Percentiles rank a stretch among this genome's conserved stretches.
phyloP scores from a whole-genome alignment of 2,113 vertebrate genomes.

The Butastur rufipennis region DNA sequence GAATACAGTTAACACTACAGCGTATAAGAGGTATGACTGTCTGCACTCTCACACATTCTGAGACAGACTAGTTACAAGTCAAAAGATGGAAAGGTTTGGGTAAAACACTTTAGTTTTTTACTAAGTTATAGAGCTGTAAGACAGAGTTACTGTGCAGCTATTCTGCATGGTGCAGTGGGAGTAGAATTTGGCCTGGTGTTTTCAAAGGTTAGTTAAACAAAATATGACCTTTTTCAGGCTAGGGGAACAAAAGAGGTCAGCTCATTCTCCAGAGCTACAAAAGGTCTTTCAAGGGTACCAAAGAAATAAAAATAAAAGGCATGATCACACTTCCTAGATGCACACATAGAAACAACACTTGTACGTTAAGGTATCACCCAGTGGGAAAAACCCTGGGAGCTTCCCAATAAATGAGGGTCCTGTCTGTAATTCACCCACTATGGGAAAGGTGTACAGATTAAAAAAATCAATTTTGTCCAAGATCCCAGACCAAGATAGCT shows the following conservation, averaged over 20 bases:
- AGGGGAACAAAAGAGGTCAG: constrained; percentile 42
- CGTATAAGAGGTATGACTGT: neutral
- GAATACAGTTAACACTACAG: neutral
- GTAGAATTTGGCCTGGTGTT: constrained; percentile 36
- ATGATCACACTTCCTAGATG: constrained; percentile 34
- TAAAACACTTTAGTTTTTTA: neutral
- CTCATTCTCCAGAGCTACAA: constrained; percentile 51
- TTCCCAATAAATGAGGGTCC: neutral
- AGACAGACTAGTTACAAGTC: neutral
- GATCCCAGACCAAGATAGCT: neutral
- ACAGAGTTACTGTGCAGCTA: neutral
- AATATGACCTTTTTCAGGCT: constrained; percentile 55
- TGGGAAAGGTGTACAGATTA: neutral
- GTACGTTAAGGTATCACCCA: neutral
- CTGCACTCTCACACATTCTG: neutral
- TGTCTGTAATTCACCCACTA: neutral
- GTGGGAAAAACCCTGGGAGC: neutral
- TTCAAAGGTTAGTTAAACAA: constrained; percentile 64
- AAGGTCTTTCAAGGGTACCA: constrained; percentile 48
- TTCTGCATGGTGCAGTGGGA: constrained; percentile 30
- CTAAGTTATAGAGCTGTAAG: neutral
- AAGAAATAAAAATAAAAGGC: constrained; percentile 60
- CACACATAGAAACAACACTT: neutral
- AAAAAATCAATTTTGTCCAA: neutral
- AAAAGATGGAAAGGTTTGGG: neutral